Conservation (phyloP, 2,888 invertebrate species). For the Tholera decimalis region DNA sequence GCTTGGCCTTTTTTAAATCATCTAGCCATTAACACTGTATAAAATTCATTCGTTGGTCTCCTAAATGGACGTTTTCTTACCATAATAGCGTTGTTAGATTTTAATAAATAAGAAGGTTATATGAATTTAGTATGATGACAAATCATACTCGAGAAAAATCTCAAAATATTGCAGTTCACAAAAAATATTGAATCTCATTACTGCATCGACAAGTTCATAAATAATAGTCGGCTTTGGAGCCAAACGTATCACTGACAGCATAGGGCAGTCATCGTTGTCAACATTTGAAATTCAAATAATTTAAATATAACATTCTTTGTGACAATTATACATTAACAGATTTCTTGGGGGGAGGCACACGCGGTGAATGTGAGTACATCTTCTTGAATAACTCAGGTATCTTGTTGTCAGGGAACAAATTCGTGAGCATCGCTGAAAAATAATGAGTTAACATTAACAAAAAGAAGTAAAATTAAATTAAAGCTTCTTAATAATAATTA, state of each 20-base stretch:
- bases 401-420: constrained; percentile 95
- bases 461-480: no score
- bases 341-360: constrained; percentile 82
- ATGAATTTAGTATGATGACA: constrained; percentile 2
- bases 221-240: constrained; percentile 4
- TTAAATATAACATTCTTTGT: constrained; percentile 3
- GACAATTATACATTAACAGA: constrained; percentile 74
- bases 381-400: constrained; percentile 94
- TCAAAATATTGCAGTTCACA: neutral
- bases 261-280: constrained; percentile 7
- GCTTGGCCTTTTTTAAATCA: constrained; percentile 24
- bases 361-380: constrained; percentile 93
- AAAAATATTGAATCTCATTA: neutral
- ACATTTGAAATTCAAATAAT: constrained; percentile 20
- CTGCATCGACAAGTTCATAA: constrained; percentile 8
- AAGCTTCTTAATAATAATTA: no score
- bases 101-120: constrained; percentile 17
- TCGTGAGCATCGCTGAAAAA: constrained; percentile 91
- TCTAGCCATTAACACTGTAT: constrained; percentile 9
- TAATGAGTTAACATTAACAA: neutral
- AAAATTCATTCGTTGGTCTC: constrained; percentile 32
- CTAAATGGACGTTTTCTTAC: constrained; percentile 47
- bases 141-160: no score
- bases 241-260: constrained; percentile 11
- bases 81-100: neutral